Evolutionary conservation across 1,140 invertebrate species (phyloP).

Genomic region (Papilio xuthus): DNA sequence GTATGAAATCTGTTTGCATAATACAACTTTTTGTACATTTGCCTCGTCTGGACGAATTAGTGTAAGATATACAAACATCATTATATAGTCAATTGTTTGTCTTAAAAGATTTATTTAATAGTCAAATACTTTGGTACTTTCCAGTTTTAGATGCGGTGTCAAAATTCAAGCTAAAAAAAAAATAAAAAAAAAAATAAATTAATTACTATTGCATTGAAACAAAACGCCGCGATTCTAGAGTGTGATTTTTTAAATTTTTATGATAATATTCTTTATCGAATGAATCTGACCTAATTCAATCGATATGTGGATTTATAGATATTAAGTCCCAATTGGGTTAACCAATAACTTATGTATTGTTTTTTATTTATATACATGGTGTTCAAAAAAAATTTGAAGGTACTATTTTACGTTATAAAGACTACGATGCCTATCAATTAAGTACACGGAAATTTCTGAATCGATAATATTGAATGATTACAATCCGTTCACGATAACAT

Average conservation of each 20-base stretch:
- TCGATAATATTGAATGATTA: background rate
- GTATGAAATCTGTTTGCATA: background rate
- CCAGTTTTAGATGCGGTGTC: background rate
- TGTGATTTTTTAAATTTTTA: no score
- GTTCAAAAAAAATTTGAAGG: no score
- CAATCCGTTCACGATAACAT: background rate
- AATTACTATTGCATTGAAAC: background rate
- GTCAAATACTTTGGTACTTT: background rate
- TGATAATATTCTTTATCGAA: background rate
- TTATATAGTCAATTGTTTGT: conserved; percentile 3
- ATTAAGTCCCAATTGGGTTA: background rate
- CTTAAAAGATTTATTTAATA: background rate
- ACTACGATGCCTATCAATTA: no score
- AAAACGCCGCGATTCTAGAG: background rate
- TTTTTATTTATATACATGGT: no score
- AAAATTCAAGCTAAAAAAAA: background rate
- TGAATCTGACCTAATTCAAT: background rate
- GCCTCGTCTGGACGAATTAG: conserved; percentile 20
- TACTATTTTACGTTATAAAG: no score
- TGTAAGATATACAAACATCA: background rate
- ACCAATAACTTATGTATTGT: no score
- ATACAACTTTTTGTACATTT: background rate
- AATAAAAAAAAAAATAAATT: background rate
- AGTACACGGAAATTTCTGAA: background rate
- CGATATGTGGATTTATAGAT: background rate